Conservation (phyloP, 2,113 vertebrate genomes). For the Cephalopterus ornatus region DNA sequence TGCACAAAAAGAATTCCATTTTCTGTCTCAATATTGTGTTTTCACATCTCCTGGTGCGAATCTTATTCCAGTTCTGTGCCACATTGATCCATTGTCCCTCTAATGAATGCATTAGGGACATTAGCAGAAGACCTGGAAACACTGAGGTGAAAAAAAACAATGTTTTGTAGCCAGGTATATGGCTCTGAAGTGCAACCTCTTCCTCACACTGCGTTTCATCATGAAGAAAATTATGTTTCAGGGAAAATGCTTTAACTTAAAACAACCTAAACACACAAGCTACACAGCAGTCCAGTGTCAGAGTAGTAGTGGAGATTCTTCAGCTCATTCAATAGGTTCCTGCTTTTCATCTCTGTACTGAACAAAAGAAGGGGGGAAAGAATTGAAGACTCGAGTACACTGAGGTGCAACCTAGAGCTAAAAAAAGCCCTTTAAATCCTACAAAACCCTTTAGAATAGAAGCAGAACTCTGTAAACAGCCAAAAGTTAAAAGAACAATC, state of each 20-base stretch:
- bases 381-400: not conserved
- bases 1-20: not conserved
- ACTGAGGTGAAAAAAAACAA: not conserved
- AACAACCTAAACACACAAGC: not conserved
- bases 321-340: not conserved
- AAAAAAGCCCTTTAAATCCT: not conserved
- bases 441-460: not conserved
- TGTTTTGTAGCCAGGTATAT: not conserved
- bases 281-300: not conserved
- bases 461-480: not conserved
- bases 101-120: slow-evolving; percentile 20
- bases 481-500: not conserved
- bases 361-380: not conserved
- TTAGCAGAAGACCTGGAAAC: not conserved
- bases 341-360: not conserved
- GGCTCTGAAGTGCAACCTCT: not conserved
- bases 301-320: not conserved
- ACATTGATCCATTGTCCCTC: not conserved
- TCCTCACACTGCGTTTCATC: not conserved
- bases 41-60: slow-evolving; percentile 4
- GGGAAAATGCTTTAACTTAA: not conserved
- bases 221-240: not conserved
- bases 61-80: not conserved
- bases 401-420: not conserved
- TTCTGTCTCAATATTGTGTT: not conserved